Base-by-base conservation (phyloP, 2,888 invertebrate species). In the Rosalia funebris region DNA sequence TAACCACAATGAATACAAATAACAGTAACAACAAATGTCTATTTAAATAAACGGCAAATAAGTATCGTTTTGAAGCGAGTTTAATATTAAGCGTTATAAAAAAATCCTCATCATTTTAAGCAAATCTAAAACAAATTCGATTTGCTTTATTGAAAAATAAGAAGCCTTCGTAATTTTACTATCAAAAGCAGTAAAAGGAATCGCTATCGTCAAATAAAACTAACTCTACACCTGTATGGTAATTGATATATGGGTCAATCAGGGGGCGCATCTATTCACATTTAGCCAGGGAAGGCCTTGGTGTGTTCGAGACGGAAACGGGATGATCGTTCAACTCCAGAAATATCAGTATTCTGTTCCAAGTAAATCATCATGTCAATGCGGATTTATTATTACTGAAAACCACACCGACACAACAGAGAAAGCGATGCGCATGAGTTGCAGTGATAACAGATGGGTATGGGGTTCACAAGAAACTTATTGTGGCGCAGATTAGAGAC, bases 221-320 rank as follows among this genome's bases (percentile, higher is more conserved):
- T 44, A 19, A 25, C 7, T 25, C 36, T 48, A 39, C 5, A 42
- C 32, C 41, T 53, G 41, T 20, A 25, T 20, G 3, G 10, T 15
- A 15, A 19, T 7, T 15, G 1, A 1, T 34, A 37, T 48, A 25
- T n/a, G n/a, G n/a, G n/a, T n/a, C n/a, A n/a, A n/a, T n/a, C n/a
- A n/a, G 11, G 5, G 20, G 19, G 9, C 10, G 3, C 19, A 19
- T 15, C 47, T 65, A 70, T 42, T 69, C 69, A 56, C 55, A 63
- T 52, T 71, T 72, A 57, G 65, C 60, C 52, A 72, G 55, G 34
- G 71, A 71, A 10, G 70, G 61, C 50, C 71, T 69, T 60, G 71
- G 72, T 46, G 70, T 71, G 48, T 60, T 72, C 34, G 72, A 57
- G 59, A 70, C 66, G 59, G 67, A 67, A 39, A 69, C 60, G 12